Evolutionary conservation across 2,113 vertebrate species (phyloP).

Genomic region (Periophthalmodon schlosseri): DNA sequence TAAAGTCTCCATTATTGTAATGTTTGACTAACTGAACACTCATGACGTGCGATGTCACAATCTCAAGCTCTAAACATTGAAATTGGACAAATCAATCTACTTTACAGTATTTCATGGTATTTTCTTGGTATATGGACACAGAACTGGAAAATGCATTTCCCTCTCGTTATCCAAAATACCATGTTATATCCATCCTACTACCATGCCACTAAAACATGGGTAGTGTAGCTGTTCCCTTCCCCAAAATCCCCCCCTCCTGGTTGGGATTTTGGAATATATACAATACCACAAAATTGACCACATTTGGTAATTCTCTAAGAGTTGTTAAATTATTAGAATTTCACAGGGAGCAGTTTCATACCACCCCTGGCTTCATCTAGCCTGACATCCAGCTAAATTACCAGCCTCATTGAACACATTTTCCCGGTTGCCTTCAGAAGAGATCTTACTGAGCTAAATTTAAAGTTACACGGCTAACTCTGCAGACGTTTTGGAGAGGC

Average conservation of each 20-base stretch:
- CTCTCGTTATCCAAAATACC: too few relatives aligned
- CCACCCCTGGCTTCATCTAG: background rate
- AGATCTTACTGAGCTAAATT: background rate
- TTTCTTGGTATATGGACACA: too few relatives aligned
- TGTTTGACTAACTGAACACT: too few relatives aligned
- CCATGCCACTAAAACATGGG: too few relatives aligned
- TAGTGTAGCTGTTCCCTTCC: too few relatives aligned
- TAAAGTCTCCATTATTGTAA: too few relatives aligned
- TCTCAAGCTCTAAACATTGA: too few relatives aligned
- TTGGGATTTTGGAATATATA: background rate
- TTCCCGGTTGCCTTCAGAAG: background rate
- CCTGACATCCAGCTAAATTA: background rate
- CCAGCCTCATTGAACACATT: conserved; percentile 2
- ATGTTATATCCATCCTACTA: too few relatives aligned
- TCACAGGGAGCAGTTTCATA: background rate
- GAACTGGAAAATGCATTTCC: too few relatives aligned
- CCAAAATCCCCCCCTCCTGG: background rate
- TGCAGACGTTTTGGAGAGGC: conserved; percentile 3
- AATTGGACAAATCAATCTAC: too few relatives aligned
- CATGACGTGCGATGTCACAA: too few relatives aligned
- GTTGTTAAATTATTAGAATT: background rate
- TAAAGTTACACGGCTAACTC: background rate
- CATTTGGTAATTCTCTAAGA: background rate
- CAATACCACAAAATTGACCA: background rate
- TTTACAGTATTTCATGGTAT: too few relatives aligned